These are phyloP conservation scores for Pangasianodon gigas DNA, from an alignment of 2,113 vertebrate species.

Conservation along the genomic window DNA sequence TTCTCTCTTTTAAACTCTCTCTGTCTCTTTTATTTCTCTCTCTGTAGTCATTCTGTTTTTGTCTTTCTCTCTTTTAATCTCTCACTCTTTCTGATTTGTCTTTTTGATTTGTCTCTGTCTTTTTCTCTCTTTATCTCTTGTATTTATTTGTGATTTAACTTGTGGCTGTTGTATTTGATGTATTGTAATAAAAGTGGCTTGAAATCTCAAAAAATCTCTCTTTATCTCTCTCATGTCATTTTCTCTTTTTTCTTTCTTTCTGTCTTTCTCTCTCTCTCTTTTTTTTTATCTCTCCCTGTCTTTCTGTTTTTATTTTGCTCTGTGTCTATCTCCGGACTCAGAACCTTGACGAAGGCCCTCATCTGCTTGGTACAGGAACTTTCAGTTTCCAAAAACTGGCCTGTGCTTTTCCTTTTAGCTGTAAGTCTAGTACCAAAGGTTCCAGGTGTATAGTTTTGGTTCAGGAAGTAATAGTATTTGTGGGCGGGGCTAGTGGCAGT, in stretches of 20 bases:
- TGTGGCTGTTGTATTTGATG: too few relatives aligned
- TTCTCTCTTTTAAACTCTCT: too few relatives aligned
- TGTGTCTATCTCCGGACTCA: neutral
- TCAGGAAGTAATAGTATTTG: neutral
- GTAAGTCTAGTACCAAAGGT: neutral
- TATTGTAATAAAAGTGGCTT: too few relatives aligned
- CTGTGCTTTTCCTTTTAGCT: neutral
- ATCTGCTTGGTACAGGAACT: neutral
- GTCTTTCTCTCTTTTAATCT: too few relatives aligned
- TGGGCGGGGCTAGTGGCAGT: neutral
- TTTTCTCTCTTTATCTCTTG: neutral
- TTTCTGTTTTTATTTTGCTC: neutral
- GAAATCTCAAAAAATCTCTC: neutral
- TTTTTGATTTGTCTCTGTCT: too few relatives aligned
- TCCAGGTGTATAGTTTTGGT: neutral
- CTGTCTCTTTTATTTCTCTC: neutral
- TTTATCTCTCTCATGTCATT: neutral
- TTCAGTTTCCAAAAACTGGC: neutral
- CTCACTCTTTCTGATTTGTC: too few relatives aligned
- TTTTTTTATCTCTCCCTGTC: neutral
- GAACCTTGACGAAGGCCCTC: too few relatives aligned
- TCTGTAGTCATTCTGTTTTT: neutral
- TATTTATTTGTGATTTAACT: too few relatives aligned
- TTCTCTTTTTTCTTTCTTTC: too few relatives aligned
- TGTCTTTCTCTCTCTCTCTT: neutral